These are phyloP conservation scores for Nestor notabilis DNA, from an alignment of 2,113 vertebrate species.

Conservation along the genomic window DNA sequence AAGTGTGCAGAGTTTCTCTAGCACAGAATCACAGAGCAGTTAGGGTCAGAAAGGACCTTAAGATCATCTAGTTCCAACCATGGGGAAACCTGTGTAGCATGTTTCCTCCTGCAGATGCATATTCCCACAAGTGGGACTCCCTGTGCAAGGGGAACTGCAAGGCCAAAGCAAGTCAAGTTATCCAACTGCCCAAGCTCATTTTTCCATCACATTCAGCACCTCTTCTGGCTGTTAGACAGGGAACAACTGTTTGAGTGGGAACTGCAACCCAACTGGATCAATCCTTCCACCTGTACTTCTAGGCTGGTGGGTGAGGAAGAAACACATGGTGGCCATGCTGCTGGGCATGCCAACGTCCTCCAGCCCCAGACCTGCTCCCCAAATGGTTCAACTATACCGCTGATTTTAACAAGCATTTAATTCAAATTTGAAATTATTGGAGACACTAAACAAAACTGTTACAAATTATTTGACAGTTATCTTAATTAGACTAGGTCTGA, in stretches of 20 bases:
- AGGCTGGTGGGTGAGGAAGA: background rate
- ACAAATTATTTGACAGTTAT: background rate
- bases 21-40: background rate
- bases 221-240: background rate
- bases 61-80: background rate
- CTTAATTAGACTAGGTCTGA: background rate
- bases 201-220: background rate
- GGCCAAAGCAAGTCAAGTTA: background rate
- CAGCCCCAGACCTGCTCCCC: background rate
- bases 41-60: background rate
- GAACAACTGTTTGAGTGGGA: background rate
- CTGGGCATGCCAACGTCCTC: background rate
- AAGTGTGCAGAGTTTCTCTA: background rate
- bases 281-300: background rate
- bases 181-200: background rate
- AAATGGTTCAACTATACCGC: background rate
- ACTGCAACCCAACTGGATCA: background rate
- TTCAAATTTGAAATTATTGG: background rate
- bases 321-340: accelerated
- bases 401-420: background rate
- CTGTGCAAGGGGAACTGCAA: accelerated
- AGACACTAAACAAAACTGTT: background rate
- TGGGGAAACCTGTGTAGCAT: accelerated
- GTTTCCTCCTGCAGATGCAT: background rate
- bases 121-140: background rate